These are phyloP conservation scores for Paguma larvata DNA, from an alignment of 2,797 vertebrate species.

Conservation along the genomic window DNA sequence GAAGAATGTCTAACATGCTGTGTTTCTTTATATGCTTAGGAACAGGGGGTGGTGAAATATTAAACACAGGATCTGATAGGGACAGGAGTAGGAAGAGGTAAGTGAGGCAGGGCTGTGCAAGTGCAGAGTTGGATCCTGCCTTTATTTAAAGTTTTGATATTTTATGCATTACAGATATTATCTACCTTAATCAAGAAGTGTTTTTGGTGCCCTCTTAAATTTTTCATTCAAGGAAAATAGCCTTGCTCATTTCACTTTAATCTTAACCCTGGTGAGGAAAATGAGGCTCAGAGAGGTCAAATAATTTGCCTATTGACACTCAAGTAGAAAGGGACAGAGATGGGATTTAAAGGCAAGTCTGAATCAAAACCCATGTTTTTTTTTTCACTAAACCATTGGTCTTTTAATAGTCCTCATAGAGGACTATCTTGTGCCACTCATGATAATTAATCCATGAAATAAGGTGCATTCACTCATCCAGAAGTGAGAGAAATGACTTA, in stretches of 20 bases:
- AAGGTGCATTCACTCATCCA: slow-evolving; percentile 37
- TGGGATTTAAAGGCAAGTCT: slow-evolving; percentile 56
- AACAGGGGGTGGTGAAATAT: not conserved
- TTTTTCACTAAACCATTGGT: not conserved
- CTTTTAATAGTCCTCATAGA: slow-evolving; percentile 57
- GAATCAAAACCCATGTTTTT: slow-evolving; percentile 30
- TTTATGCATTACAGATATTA: not conserved
- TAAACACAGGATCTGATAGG: not conserved
- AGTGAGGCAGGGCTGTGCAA: not conserved
- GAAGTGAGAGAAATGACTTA: slow-evolving; percentile 30
- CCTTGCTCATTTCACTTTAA: slow-evolving; percentile 18
- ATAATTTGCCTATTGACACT: slow-evolving; percentile 51
- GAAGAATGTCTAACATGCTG: not conserved
- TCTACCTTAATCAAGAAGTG: slow-evolving; percentile 32
- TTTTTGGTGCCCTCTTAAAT: slow-evolving; percentile 35
- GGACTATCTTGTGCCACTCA: slow-evolving; percentile 53
- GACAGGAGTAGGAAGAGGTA: not conserved
- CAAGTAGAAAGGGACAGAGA: slow-evolving; percentile 36
- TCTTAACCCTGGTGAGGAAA: slow-evolving; percentile 40
- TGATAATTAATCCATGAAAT: slow-evolving; percentile 60
- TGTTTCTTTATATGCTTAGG: slow-evolving; percentile 41
- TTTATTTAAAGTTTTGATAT: slow-evolving; percentile 55
- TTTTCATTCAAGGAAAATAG: slow-evolving; percentile 31
- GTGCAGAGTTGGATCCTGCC: not conserved
- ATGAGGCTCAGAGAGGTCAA: slow-evolving; percentile 44